These are phyloP conservation scores for Galerucella pusilla DNA, from an alignment of 2,888 invertebrate species.

Conservation along the genomic window DNA sequence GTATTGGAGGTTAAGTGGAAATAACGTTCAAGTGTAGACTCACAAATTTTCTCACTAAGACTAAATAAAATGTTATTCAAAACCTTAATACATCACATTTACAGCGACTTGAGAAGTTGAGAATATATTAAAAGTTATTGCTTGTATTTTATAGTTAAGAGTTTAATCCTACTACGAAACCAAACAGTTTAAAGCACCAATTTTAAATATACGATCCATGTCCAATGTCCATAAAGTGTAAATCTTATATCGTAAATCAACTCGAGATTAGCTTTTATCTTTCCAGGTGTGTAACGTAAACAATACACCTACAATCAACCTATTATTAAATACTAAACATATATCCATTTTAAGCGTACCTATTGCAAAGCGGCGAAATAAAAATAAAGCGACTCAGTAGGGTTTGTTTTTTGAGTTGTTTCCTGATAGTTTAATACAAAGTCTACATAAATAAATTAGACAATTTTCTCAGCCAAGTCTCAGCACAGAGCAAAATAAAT, in stretches of 20 bases:
- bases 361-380: neutral
- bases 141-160: constrained; percentile 4
- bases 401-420: neutral
- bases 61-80: no score
- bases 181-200: neutral
- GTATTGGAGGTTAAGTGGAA: no score
- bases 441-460: neutral
- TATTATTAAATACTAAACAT: neutral
- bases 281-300: neutral
- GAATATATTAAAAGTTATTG: neutral
- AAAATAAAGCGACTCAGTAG: neutral
- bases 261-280: neutral
- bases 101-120: neutral
- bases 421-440: neutral
- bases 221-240: neutral
- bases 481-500: neutral
- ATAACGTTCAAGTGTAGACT: no score
- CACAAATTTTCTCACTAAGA: no score
- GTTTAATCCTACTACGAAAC: neutral
- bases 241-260: neutral
- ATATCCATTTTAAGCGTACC: neutral
- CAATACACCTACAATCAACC: constrained; percentile 1
- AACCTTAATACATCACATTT: neutral
- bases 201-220: neutral
- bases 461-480: neutral